Evolutionary conservation across 2,113 vertebrate genomes (phyloP), one percentile per base, ranked within the genome.

Genomic region (Stigmatopora argus): DNA sequence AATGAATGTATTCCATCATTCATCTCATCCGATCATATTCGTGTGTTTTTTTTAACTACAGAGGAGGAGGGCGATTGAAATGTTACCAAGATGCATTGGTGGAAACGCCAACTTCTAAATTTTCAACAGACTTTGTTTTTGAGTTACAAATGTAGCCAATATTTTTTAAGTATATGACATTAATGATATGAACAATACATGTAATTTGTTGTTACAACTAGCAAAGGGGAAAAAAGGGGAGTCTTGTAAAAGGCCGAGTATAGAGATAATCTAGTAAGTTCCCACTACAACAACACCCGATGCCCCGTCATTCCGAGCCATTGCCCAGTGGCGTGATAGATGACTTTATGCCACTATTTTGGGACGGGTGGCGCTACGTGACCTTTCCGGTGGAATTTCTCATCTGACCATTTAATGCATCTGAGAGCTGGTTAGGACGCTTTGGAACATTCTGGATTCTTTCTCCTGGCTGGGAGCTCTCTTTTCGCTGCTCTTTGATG

Each of bases 271-370:
- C 47, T 65, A 68, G 73, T 69, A 73, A 34, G 70, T 82, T 77
- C 72, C 48, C 38, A 7, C 6, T 41, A 41, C 38, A 41, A 41
- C 38, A 41, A 41, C 38, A 7, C 14, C 17, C 6, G 26, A 31
- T 31, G 26, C 34, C 17, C 47, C 57, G 52, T 64, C 72, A 66
- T 61, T 12, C 74, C 72, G 62, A 84, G 83, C 85, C 74, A 70
- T 86, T 80, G 71, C 85, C 82, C 17, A 75, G 74, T 81, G 80
- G 66, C 74, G 70, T 87, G 89, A 89, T 71, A 73, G 84, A 90
- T 85, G 78, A 78, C 80, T 90, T 84, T 83, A 82, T 86, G 80
- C n/a, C 69, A 65, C 86, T 91, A 90, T 90, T 90, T 89, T 77
- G n/a, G 82, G 82, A 57, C 0, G 41, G 78, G 35, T 62, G 61